Evolutionary conservation across 2,888 invertebrate species (phyloP).

Genomic region (Punctoribates punctum): DNA sequence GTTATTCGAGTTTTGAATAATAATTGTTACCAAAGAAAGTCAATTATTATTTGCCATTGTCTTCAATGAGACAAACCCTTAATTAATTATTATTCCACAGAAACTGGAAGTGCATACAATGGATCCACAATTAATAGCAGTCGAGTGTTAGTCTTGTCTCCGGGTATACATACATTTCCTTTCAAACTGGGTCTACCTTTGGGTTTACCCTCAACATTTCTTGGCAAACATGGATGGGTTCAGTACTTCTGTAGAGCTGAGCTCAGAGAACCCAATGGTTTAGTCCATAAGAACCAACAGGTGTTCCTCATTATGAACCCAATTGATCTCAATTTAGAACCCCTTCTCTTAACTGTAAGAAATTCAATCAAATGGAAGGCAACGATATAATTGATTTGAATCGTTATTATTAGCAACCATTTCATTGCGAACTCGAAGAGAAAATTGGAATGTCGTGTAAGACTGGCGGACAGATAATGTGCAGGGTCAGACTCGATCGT

Average conservation of each 20-base stretch:
- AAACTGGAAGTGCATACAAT: constrained; percentile 40
- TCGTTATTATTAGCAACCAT: constrained; percentile 66
- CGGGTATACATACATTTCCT: constrained; percentile 91
- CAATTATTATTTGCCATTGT: not conserved
- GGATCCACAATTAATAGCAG: constrained; percentile 13
- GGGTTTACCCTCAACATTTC: constrained; percentile 84
- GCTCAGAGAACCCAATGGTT: constrained; percentile 76
- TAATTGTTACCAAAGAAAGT: not conserved
- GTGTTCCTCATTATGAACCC: constrained; percentile 97
- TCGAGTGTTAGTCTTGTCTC: constrained; percentile 63
- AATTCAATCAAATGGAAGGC: not conserved
- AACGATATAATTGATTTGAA: not conserved
- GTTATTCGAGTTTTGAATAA: too few relatives aligned
- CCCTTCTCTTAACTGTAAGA: constrained; percentile 78
- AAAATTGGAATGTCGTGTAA: constrained; percentile 82
- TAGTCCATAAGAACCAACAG: constrained; percentile 91
- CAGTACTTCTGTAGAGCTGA: constrained; percentile 91
- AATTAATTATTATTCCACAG: constrained; percentile 4
- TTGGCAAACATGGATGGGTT: constrained; percentile 91
- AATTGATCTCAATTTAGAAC: constrained; percentile 84
- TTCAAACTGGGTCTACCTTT: constrained; percentile 85
- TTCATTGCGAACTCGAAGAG: constrained; percentile 86
- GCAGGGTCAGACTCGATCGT: constrained; percentile 78
- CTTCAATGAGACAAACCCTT: not conserved
- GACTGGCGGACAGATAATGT: constrained; percentile 79